These are phyloP conservation scores for Platanista minor DNA, from an alignment of 2,113 vertebrate genomes.

Conservation along the genomic window DNA sequence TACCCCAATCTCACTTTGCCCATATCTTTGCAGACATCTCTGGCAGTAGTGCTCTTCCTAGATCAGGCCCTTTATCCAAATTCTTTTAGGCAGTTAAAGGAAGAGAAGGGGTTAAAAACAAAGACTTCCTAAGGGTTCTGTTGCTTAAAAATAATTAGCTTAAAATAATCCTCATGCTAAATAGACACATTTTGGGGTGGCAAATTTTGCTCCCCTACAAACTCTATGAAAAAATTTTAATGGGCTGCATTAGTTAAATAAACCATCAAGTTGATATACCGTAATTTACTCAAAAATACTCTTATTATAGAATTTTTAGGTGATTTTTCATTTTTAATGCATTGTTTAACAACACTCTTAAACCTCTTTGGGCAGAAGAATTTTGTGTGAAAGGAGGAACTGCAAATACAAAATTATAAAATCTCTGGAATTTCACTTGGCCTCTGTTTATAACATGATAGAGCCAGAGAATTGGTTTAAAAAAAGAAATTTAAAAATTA, in stretches of 20 bases:
- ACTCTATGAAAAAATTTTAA: slow-evolving; percentile 3
- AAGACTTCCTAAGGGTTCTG: background rate
- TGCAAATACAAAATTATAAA: background rate
- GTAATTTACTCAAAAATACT: background rate
- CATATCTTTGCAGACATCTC: background rate
- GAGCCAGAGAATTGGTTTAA: background rate
- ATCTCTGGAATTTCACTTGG: background rate
- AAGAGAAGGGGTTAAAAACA: background rate
- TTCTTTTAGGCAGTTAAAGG: background rate
- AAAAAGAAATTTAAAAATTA: background rate
- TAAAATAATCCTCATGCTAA: background rate
- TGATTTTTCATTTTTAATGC: background rate
- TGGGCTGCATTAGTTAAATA: background rate
- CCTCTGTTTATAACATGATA: background rate
- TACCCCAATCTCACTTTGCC: background rate
- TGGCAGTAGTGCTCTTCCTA: background rate
- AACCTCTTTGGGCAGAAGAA: background rate
- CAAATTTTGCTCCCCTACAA: background rate
- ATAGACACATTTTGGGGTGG: background rate
- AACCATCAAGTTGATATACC: background rate
- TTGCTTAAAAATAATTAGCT: background rate
- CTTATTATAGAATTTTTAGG: background rate
- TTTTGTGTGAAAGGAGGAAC: background rate
- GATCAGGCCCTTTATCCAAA: background rate
- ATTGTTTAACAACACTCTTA: background rate